phyloP scores from a whole-genome alignment of 1,140 invertebrate species.

The Drosophila aff. region DNA sequence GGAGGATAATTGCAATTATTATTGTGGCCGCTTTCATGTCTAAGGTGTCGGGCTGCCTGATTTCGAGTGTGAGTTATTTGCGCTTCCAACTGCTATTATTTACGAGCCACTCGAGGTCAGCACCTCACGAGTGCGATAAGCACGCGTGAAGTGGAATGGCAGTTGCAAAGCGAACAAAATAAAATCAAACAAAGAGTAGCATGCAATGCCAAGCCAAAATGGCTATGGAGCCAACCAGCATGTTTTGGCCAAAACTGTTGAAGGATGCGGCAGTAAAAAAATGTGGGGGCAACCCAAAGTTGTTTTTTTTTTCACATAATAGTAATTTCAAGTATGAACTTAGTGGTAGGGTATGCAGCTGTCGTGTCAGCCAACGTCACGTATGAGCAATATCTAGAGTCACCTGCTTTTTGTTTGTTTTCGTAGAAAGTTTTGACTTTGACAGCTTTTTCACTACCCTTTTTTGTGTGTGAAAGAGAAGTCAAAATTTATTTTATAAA shows the following conservation, averaged over 20 bases:
- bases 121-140: conserved; percentile 33
- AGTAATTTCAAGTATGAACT: not conserved
- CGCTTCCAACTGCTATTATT: conserved; percentile 37
- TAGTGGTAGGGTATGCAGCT: conserved; percentile 9
- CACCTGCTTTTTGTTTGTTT: conserved; percentile 19
- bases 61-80: conserved; percentile 44
- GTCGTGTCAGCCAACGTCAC: conserved; percentile 10
- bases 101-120: conserved; percentile 45
- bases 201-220: conserved; percentile 48
- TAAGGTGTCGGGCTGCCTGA: conserved; percentile 38
- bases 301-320: no score
- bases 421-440: conserved; percentile 13
- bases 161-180: conserved; percentile 6
- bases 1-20: conserved; percentile 42
- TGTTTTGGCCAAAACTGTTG: conserved; percentile 21
- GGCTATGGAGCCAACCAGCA: conserved; percentile 19
- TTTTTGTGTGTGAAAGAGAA: conserved; percentile 11
- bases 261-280: conserved; percentile 13
- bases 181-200: conserved; percentile 19
- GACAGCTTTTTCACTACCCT: conserved; percentile 15
- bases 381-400: conserved; percentile 14
- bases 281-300: not conserved
- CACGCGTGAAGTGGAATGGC: conserved; percentile 36
- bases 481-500: conserved; percentile 62
- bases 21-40: conserved; percentile 36